phyloP scores from a whole-genome alignment of 2,888 invertebrate genomes.

The Lysandra coridon region DNA sequence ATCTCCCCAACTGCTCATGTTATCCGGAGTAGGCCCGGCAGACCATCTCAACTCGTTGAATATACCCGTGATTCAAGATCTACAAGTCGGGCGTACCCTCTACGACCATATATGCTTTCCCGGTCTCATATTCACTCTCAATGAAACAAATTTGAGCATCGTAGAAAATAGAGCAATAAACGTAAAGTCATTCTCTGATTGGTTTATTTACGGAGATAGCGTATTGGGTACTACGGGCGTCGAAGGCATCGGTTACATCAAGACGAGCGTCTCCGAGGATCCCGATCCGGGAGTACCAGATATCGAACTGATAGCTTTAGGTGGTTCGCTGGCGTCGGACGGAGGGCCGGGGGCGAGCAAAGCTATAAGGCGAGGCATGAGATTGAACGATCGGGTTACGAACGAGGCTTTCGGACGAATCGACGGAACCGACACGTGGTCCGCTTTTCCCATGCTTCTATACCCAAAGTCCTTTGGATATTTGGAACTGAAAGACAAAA shows the following conservation, averaged over 20 bases:
- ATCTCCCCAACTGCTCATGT: constrained; percentile 93
- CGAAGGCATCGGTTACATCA: constrained; percentile 84
- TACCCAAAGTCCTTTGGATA: constrained; percentile 87
- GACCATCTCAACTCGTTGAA: constrained; percentile 75
- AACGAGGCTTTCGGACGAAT: constrained; percentile 78
- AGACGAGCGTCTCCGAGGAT: constrained; percentile 79
- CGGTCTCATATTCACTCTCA: constrained; percentile 67
- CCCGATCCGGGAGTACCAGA: constrained; percentile 82
- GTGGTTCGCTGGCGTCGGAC: constrained; percentile 83
- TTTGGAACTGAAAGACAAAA: constrained; percentile 83
- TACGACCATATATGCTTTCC: constrained; percentile 83
- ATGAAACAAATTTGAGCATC: constrained; percentile 61
- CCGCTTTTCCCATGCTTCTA: constrained; percentile 84
- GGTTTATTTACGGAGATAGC: constrained; percentile 68
- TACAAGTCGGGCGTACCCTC: constrained; percentile 84
- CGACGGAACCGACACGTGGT: constrained; percentile 80
- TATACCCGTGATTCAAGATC: constrained; percentile 81
- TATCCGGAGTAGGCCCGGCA: constrained; percentile 86
- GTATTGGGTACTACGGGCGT: constrained; percentile 81
- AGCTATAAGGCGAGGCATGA: constrained; percentile 76
- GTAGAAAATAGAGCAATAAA: constrained; percentile 50
- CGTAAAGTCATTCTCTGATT: constrained; percentile 49
- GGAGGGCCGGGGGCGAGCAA: constrained; percentile 67
- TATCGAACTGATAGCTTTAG: constrained; percentile 83
- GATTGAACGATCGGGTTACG: constrained; percentile 78